These are phyloP conservation scores for Neuroterus valhalla DNA, from an alignment of 1,140 invertebrate species.

Conservation along the genomic window DNA sequence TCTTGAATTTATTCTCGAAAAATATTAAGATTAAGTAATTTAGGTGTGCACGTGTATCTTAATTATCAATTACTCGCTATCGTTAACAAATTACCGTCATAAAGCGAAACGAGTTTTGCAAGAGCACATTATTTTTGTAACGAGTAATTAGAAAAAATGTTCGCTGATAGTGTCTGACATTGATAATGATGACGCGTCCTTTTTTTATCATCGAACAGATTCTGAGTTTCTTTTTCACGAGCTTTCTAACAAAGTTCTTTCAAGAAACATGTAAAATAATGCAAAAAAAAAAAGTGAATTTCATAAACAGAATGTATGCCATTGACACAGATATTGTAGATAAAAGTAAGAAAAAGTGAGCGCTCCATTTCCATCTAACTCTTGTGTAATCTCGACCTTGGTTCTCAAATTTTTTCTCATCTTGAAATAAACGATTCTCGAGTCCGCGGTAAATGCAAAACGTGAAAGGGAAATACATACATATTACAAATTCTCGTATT, in stretches of 20 bases:
- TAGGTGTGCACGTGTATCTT: slow-evolving; percentile 10
- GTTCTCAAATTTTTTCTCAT: slow-evolving; percentile 23
- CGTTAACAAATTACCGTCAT: slow-evolving; percentile 21
- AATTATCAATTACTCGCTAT: slow-evolving; percentile 28
- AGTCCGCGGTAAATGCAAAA: slow-evolving; percentile 19
- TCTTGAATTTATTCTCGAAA: background rate
- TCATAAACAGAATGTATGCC: background rate
- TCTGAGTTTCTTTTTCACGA: background rate
- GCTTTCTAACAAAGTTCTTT: background rate
- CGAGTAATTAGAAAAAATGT: slow-evolving; percentile 16
- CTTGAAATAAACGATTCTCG: slow-evolving; percentile 25
- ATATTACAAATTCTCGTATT: slow-evolving; percentile 14
- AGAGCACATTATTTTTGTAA: slow-evolving; percentile 27
- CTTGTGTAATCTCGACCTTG: slow-evolving; percentile 26
- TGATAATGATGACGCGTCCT: background rate
- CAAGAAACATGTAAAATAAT: background rate
- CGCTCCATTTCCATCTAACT: slow-evolving; percentile 17
- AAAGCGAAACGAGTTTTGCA: slow-evolving; percentile 25
- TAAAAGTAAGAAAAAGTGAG: background rate
- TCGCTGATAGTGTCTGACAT: slow-evolving; percentile 5
- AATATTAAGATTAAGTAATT: background rate
- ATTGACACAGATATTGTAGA: slow-evolving; percentile 14
- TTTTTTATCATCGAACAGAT: background rate
- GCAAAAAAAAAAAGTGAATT: background rate
- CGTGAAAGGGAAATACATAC: slow-evolving; percentile 24